Conservation (phyloP, 2,113 vertebrate genomes). For the Drymodes brunneopygia region DNA sequence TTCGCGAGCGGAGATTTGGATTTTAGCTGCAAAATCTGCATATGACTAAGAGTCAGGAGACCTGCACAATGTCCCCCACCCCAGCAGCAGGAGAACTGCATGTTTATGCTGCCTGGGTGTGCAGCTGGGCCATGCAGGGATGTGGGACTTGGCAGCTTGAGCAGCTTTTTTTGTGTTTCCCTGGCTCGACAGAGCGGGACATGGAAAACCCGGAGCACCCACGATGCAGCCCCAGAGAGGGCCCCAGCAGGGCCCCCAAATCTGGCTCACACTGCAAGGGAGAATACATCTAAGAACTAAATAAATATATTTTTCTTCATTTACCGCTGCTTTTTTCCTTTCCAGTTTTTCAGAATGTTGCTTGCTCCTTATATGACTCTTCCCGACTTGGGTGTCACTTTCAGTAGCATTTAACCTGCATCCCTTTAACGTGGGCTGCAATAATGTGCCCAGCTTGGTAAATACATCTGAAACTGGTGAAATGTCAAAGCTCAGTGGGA, state of each 20-base stretch:
- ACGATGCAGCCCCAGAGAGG: rapidly evolving
- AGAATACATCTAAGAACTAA: neutral
- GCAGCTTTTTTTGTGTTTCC: neutral
- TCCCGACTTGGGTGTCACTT: neutral
- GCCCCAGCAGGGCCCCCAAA: neutral
- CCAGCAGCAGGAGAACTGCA: neutral
- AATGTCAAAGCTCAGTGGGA: neutral
- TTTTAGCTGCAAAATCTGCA: neutral
- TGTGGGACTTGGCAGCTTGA: neutral
- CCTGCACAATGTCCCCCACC: rapidly evolving
- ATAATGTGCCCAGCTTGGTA: neutral
- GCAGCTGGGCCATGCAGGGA: neutral
- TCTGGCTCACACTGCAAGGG: neutral
- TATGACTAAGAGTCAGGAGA: conserved; percentile 36
- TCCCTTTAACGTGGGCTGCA: neutral
- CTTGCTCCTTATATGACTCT: neutral
- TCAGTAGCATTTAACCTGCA: neutral
- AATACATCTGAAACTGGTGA: neutral
- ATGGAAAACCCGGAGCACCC: rapidly evolving
- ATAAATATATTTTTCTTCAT: neutral
- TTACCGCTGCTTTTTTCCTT: neutral
- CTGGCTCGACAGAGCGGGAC: neutral
- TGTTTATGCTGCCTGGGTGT: neutral
- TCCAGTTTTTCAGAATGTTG: neutral
- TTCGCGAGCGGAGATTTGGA: neutral